These are phyloP conservation scores for Spea bombifrons DNA, from an alignment of 2,113 vertebrate species.

Conservation along the genomic window DNA sequence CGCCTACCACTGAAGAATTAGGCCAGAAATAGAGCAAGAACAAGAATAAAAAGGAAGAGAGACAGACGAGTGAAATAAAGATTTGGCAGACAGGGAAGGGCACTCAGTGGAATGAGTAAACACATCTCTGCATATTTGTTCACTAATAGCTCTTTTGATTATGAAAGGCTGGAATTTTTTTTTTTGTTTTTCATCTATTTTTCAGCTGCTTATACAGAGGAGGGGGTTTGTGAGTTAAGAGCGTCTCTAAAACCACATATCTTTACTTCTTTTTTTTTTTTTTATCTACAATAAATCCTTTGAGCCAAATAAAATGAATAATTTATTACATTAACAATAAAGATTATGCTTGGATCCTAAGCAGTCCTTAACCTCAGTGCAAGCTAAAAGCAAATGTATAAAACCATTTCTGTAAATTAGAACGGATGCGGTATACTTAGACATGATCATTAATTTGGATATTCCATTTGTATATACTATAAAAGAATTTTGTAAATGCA, in stretches of 20 bases:
- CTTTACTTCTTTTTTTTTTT: not conserved
- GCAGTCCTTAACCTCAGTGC: too few relatives aligned
- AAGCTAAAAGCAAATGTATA: too few relatives aligned
- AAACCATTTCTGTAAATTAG: too few relatives aligned
- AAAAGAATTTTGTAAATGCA: too few relatives aligned
- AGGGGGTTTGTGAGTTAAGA: slow-evolving; percentile 9
- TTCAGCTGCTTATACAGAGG: slow-evolving; percentile 31
- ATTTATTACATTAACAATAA: too few relatives aligned
- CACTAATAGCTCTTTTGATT: slow-evolving; percentile 45
- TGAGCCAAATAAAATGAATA: too few relatives aligned
- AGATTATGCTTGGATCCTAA: too few relatives aligned
- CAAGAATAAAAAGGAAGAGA: slow-evolving; percentile 34
- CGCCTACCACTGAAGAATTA: not conserved
- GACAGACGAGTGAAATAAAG: slow-evolving; percentile 39
- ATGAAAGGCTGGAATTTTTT: slow-evolving; percentile 47
- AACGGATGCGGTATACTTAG: too few relatives aligned
- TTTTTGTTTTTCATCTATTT: slow-evolving; percentile 34
- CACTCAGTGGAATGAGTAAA: slow-evolving; percentile 42
- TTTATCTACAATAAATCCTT: not conserved
- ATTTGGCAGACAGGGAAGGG: slow-evolving; percentile 44
- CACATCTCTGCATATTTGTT: slow-evolving; percentile 46
- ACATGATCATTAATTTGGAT: too few relatives aligned
- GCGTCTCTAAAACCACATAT: too few relatives aligned
- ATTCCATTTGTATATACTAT: too few relatives aligned
- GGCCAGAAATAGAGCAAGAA: slow-evolving; percentile 25